Base-by-base conservation (phyloP, 2,888 invertebrate genomes). In the Meandrusa payeni region DNA sequence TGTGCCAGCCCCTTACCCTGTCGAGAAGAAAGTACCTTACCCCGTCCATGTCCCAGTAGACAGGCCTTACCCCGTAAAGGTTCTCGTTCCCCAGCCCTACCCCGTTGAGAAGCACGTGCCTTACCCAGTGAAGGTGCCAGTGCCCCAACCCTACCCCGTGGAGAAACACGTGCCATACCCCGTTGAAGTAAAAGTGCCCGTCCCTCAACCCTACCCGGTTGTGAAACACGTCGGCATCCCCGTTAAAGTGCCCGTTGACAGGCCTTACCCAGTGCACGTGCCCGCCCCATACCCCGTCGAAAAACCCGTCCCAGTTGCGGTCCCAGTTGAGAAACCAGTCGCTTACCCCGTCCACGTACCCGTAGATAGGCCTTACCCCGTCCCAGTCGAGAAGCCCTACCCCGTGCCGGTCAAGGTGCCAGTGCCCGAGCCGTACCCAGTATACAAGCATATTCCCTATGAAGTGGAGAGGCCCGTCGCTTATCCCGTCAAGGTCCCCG, bases 221-320 rank as follows among this genome's bases (percentile, higher is more conserved):
- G 60, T 72, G 61, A 90, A 90, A 59, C 83, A 88, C 51, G 76
- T 90, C 24, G 90, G 74, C 1, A 89, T 91, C 37, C 93, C 93
- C 1, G 91, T 93, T 4, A 92, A 94, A 65, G 92, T 94, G 1
- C 91, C 82, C 38, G 91, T 93, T 20, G 93, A 93, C 12, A 90
- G 91, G 52, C 95, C 94, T 2, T 93, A 91, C 71, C 92, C 93
- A 13, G 93, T 94, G 0, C 15, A 86, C 83, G 58, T 92, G 59
- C 89, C 91, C 38, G 93, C 93, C 48, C 94, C 93, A 6, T 94
- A 91, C 76, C 93, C 93, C 32, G 94, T 94, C 10, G 92, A 93
- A 62, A 94, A 93, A 64, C 88, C 90, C 48, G 81, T 94, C 60
- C 91, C 93, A 46, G 94, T 94, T 0, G 89, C 91, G 55, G 93